Evolutionary conservation across 2,888 invertebrate genomes (phyloP), one percentile per base, ranked within the genome.

Genomic region (Spodoptera picta): DNA sequence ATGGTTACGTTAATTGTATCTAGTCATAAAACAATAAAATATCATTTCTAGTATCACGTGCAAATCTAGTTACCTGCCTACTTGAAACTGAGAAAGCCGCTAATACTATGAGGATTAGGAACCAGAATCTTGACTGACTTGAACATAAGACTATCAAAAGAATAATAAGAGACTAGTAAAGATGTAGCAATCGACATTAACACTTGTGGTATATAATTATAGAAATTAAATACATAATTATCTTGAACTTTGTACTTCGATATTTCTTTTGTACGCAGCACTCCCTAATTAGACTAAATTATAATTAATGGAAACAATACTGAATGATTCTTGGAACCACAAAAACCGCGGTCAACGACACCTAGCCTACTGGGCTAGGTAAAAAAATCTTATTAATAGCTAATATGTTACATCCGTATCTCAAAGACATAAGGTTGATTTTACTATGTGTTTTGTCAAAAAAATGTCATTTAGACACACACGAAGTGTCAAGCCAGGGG

Each of bases 401-500:
- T 44, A 14, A 23, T n/a, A 49, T 12, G n/a, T 49, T 45, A 12
- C 61, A 53, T 41, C 44, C 69, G 73, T 83, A 83, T 75, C 60
- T 9, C 56, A 9, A 65, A 5, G 64, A 0, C 0, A 23, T 76
- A 82, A 71, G 78, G 84, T 84, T 75, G 68, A 60, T 36, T 69
- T 50, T 77, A 36, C 60, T 57, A 24, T 63, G 44, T 42, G 64
- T 59, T 77, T 76, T 27, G 49, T 42, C 12, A 10, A 12, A 68
- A 14, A 58, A 27, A 41, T 73, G 71, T 72, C 61, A 73, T 67
- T 61, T 75, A 81, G 87, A 87, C 85, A 85, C 85, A 83, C 84
- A 82, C 84, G 86, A 81, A 66, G 75, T 84, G 88, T 87, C 89
- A 87, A 68, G 70, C 80, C 87, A 84, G 90, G 89, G 83, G 89